phyloP scores from a whole-genome alignment of 1,140 invertebrate genomes.

The Ganaspis sp. region DNA sequence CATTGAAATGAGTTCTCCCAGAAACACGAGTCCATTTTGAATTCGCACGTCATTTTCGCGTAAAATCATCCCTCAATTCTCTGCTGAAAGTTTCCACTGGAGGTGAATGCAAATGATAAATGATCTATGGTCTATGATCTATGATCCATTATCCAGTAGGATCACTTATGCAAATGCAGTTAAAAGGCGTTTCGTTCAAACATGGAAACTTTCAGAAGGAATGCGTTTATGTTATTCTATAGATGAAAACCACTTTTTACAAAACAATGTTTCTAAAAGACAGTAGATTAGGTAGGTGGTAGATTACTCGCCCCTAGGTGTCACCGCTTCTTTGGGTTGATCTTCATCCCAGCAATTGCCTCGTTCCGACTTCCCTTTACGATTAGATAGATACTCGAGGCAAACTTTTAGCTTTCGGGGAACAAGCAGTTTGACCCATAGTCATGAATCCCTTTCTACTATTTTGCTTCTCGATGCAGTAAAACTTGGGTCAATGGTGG shows the following conservation, averaged over 20 bases:
- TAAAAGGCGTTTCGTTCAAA: no score
- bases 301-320: slow-evolving; percentile 76
- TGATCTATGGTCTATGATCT: no score
- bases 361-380: slow-evolving; percentile 59
- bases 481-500: slow-evolving; percentile 26
- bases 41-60: background rate
- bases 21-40: slow-evolving; percentile 3
- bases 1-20: background rate
- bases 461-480: background rate
- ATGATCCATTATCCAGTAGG: no score
- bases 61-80: slow-evolving; percentile 8
- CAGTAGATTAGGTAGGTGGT: slow-evolving; percentile 74
- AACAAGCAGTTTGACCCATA: slow-evolving; percentile 60
- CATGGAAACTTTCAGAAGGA: background rate
- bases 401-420: slow-evolving; percentile 51
- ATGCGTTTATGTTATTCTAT: slow-evolving; percentile 60
- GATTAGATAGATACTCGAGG: slow-evolving; percentile 56
- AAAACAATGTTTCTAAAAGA: slow-evolving; percentile 73
- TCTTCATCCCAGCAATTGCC: slow-evolving; percentile 69
- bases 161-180: no score
- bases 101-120: no score
- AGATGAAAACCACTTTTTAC: slow-evolving; percentile 68
- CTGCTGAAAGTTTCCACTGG: background rate
- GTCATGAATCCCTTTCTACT: slow-evolving; percentile 29
- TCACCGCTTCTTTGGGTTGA: slow-evolving; percentile 70